Percentiles rank a stretch among this genome's conserved stretches.
Evolutionary conservation across 2,113 vertebrate species (phyloP).

Genomic region (Setophaga petechia): DNA sequence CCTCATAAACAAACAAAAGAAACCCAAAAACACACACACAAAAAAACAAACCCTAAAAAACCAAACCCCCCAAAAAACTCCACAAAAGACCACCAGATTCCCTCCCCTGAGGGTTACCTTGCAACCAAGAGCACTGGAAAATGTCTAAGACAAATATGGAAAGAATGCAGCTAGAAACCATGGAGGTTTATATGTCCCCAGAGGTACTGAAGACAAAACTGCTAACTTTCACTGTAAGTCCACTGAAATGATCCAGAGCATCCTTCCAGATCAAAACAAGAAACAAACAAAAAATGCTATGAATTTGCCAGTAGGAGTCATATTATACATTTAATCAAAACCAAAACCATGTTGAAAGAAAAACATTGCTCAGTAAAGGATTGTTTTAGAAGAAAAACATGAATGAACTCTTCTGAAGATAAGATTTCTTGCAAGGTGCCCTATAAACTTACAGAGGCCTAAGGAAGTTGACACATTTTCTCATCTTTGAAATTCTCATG

Average conservation of each 20-base stretch:
- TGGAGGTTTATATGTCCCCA: neutral
- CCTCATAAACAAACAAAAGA: neutral
- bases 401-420: neutral
- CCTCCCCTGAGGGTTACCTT: fast-evolving
- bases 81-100: neutral
- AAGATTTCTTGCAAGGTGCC: neutral
- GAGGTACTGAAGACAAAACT: neutral
- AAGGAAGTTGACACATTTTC: neutral
- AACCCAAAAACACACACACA: neutral
- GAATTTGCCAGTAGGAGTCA: neutral
- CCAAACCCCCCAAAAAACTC: neutral
- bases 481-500: neutral
- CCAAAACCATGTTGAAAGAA: fast-evolving
- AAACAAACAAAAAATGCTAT: neutral
- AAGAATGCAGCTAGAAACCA: neutral
- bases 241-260: neutral
- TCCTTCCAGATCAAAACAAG: neutral
- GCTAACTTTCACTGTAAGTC: neutral
- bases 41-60: too few species aligned
- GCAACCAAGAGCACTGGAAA: neutral
- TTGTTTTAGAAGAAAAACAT: fast-evolving
- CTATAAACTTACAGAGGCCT: neutral
- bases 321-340: neutral
- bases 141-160: neutral
- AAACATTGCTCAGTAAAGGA: neutral